Percentiles rank a stretch among this genome's conserved stretches.
Evolutionary conservation across 64 coral and sea anemone species (phyloP).

Genomic region (Hydrozoanthus tunicans): DNA sequence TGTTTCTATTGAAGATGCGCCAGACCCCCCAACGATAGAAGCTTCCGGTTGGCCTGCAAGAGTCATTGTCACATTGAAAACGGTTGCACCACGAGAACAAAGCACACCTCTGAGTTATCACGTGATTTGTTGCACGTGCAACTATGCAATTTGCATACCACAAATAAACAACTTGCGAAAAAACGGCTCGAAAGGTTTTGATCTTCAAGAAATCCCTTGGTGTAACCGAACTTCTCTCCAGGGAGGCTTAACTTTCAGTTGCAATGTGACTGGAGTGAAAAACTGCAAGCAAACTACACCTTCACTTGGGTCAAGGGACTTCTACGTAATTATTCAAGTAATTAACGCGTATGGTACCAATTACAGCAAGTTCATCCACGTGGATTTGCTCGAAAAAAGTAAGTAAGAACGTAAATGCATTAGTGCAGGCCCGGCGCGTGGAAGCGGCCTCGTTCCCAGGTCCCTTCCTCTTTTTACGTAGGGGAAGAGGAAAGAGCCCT

Average conservation of each 20-base stretch:
- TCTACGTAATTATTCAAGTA: conserved; percentile 32
- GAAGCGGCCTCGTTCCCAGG: too few species aligned
- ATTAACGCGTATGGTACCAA: neutral
- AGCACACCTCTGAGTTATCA: neutral
- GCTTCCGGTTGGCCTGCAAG: neutral
- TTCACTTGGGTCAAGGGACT: neutral
- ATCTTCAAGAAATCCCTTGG: neutral
- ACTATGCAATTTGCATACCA: neutral
- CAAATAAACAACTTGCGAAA: neutral
- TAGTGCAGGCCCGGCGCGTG: neutral
- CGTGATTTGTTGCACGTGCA: conserved; percentile 1
- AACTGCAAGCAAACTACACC: conserved; percentile 19
- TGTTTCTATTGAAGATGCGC: neutral
- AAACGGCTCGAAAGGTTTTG: neutral
- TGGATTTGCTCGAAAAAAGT: conserved; percentile 34
- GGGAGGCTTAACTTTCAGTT: neutral
- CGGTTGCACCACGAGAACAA: neutral
- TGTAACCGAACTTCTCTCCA: neutral
- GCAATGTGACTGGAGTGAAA: conserved; percentile 33
- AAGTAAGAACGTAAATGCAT: conserved; percentile 6
- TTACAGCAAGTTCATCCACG: neutral
- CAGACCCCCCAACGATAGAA: neutral
- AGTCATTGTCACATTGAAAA: neutral
- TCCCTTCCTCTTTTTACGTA: too few species aligned
- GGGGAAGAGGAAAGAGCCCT: too few species aligned